Percentiles rank a stretch among this genome's conserved stretches.
Conservation (phyloP, 1,140 invertebrate species). For the Pararge aegeria region DNA sequence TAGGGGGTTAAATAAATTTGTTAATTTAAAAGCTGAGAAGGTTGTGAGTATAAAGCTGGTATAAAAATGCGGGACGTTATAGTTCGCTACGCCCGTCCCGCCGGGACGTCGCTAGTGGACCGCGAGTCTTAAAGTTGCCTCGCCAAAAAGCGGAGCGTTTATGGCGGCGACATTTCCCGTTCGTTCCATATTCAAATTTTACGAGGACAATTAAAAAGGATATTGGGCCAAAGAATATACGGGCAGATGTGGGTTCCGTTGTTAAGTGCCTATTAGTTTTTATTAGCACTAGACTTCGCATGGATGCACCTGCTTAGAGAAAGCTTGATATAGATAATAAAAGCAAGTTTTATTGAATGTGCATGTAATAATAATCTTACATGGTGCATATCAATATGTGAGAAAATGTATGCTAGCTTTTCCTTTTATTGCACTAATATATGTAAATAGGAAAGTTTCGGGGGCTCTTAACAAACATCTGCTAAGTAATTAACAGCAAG, state of each 20-base stretch:
- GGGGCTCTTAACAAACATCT: too few species aligned
- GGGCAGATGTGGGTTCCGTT: slow-evolving; percentile 29
- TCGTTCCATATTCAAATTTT: slow-evolving; percentile 61
- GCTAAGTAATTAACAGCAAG: too few species aligned
- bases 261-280: slow-evolving; percentile 17
- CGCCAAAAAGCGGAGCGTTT: slow-evolving; percentile 53
- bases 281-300: slow-evolving; percentile 13
- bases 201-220: slow-evolving; percentile 55
- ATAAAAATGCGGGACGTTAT: too few species aligned
- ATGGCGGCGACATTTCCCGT: slow-evolving; percentile 44
- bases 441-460: neutral
- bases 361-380: neutral
- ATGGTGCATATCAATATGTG: neutral
- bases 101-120: neutral
- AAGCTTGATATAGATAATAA: slow-evolving; percentile 19
- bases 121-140: slow-evolving; percentile 18
- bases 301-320: slow-evolving; percentile 21
- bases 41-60: too few species aligned
- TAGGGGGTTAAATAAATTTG: too few species aligned
- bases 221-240: slow-evolving; percentile 28
- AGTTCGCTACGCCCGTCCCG: too few species aligned
- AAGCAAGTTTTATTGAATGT: slow-evolving; percentile 1
- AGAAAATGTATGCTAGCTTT: neutral
- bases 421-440: neutral
- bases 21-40: too few species aligned